These are phyloP conservation scores for Tyria jacobaeae DNA, from an alignment of 2,888 invertebrate species.

Conservation along the genomic window DNA sequence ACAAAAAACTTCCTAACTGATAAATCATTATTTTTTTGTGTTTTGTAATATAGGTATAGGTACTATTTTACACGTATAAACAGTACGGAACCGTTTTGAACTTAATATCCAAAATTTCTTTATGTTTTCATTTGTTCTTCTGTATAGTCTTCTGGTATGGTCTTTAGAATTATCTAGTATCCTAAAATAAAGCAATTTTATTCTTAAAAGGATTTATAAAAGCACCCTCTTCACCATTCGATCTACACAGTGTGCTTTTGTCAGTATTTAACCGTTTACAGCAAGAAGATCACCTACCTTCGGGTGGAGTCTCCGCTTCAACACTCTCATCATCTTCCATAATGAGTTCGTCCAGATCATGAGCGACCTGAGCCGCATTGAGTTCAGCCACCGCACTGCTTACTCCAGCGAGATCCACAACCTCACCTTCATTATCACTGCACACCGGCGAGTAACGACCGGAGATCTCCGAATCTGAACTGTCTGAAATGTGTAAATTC, in stretches of 20 bases:
- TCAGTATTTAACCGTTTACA: neutral
- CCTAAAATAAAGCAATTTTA: too few relatives aligned
- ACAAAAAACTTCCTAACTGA: neutral
- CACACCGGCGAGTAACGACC: slow-evolving; percentile 90
- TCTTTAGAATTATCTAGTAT: too few relatives aligned
- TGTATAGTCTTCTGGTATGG: too few relatives aligned
- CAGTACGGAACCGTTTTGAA: too few relatives aligned
- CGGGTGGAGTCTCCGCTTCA: slow-evolving; percentile 62
- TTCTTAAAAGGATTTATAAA: too few relatives aligned
- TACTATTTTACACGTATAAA: too few relatives aligned
- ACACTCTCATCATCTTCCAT: slow-evolving; percentile 77
- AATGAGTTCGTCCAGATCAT: slow-evolving; percentile 77
- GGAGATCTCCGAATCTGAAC: slow-evolving; percentile 85
- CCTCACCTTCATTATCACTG: slow-evolving; percentile 78
- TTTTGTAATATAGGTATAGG: too few relatives aligned
- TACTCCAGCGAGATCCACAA: slow-evolving; percentile 46
- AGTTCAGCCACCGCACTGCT: slow-evolving; percentile 51
- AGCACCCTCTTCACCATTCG: neutral
- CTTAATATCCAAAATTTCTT: too few relatives aligned
- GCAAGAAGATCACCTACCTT: slow-evolving; percentile 52
- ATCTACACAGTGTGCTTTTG: neutral
- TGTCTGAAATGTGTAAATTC: slow-evolving; percentile 64
- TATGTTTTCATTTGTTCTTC: too few relatives aligned
- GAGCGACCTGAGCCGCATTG: slow-evolving; percentile 71
- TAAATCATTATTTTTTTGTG: too few relatives aligned